phyloP scores from a whole-genome alignment of 2,888 invertebrate species.

The Drosophila acutilabella region DNA sequence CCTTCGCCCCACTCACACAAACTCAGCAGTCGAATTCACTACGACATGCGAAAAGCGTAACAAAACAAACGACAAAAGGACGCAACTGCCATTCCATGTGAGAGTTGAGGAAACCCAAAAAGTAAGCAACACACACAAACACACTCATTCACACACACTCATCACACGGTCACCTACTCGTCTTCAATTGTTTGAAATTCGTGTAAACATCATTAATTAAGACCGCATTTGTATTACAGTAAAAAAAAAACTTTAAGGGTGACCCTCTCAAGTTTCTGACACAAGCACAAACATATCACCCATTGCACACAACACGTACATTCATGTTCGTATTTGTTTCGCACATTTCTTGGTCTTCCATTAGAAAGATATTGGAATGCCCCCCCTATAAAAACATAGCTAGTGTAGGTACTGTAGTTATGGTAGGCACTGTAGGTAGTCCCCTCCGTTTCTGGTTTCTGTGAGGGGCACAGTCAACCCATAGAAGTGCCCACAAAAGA shows the following conservation, averaged over 20 bases:
- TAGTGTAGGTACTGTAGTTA: constrained; percentile 11
- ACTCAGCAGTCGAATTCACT: constrained; percentile 36
- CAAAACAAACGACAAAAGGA: constrained; percentile 55
- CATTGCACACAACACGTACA: background rate
- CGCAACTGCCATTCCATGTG: constrained; percentile 51
- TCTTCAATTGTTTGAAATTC: background rate
- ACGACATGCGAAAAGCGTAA: constrained; percentile 51
- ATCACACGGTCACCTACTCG: background rate
- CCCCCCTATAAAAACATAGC: constrained; percentile 7
- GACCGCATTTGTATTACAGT: background rate
- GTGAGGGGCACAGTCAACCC: constrained; percentile 45
- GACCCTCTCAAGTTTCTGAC: constrained; percentile 28
- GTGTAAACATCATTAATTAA: constrained; percentile 20
- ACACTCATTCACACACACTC: background rate
- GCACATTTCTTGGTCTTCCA: constrained; percentile 76
- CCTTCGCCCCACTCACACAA: constrained; percentile 3
- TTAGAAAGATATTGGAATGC: constrained; percentile 76
- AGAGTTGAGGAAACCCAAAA: constrained; percentile 31
- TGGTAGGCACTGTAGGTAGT: constrained; percentile 12
- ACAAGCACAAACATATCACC: background rate
- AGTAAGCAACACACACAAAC: constrained; percentile 29
- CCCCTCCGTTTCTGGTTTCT: constrained; percentile 16
- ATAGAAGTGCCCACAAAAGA: constrained; percentile 63
- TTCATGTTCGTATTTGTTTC: constrained; percentile 37
- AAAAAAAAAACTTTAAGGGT: constrained; percentile 36